These are phyloP conservation scores for Cyphomyrus discorhynchus DNA, from an alignment of 2,113 vertebrate species.

Conservation along the genomic window DNA sequence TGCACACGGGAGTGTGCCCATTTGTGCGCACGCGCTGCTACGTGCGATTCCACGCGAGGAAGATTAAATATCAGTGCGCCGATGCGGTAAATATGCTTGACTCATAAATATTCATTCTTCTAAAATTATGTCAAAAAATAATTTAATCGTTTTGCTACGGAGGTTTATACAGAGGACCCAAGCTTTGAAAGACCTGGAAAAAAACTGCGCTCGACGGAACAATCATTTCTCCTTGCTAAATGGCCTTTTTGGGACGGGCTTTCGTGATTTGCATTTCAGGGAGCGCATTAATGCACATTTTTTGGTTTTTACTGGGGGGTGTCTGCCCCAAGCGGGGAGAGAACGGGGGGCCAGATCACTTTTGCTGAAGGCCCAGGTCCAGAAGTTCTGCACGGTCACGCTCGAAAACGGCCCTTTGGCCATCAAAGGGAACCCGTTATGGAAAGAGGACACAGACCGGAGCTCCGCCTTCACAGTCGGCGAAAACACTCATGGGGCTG, in stretches of 20 bases:
- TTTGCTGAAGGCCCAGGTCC: not conserved
- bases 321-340: not conserved
- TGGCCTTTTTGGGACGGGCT: not conserved
- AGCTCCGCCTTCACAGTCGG: not conserved
- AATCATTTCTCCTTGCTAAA: not conserved
- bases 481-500: not conserved
- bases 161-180: not conserved
- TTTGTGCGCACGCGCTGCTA: not conserved
- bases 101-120: conserved; percentile 10
- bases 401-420: not conserved
- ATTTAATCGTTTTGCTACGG: not conserved
- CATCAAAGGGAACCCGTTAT: not conserved
- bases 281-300: not conserved
- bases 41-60: not conserved
- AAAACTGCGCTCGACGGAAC: not conserved
- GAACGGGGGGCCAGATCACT: not conserved
- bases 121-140: not conserved
- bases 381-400: not conserved
- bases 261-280: not conserved
- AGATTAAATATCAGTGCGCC: not conserved
- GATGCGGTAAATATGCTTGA: not conserved
- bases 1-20: not conserved
- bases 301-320: not conserved
- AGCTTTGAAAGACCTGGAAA: not conserved
- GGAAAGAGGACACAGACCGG: not conserved